Conservation (phyloP, 2,113 vertebrate genomes). For the Pantherophis guttatus region DNA sequence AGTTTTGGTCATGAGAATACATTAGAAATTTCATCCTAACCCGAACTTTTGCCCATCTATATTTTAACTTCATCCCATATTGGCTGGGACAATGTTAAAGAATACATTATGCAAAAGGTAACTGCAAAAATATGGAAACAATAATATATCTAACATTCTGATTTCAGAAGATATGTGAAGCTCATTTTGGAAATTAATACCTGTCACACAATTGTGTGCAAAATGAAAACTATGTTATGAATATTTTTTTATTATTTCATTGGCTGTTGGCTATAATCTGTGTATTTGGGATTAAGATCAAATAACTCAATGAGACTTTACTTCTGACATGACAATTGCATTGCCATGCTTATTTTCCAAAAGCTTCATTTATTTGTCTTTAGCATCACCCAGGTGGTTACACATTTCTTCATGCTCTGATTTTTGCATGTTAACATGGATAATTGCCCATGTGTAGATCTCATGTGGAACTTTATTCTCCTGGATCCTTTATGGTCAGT, state of each 20-base stretch:
- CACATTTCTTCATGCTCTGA: not conserved
- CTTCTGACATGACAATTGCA: not conserved
- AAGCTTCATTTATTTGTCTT: not conserved
- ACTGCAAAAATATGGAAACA: not conserved
- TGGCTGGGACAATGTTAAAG: not conserved
- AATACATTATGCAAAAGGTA: conserved; percentile 26
- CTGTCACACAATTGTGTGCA: not conserved
- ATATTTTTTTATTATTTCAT: not conserved
- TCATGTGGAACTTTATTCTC: not conserved
- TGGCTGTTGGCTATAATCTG: not conserved
- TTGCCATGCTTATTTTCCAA: not conserved
- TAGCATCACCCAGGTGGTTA: not conserved
- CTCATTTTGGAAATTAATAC: not conserved
- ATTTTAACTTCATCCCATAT: not conserved
- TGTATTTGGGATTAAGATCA: not conserved
- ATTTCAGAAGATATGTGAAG: not conserved
- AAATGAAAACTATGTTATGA: not conserved
- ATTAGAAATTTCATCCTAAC: not conserved
- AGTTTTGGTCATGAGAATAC: not conserved
- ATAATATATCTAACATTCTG: not conserved
- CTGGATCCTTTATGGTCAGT: not conserved
- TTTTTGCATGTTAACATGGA: not conserved
- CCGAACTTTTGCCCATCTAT: not conserved
- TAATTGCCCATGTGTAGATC: not conserved
- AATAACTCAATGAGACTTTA: not conserved